phyloP scores from a whole-genome alignment of 2,888 invertebrate genomes.

The Gonocerus acuteangulatus region DNA sequence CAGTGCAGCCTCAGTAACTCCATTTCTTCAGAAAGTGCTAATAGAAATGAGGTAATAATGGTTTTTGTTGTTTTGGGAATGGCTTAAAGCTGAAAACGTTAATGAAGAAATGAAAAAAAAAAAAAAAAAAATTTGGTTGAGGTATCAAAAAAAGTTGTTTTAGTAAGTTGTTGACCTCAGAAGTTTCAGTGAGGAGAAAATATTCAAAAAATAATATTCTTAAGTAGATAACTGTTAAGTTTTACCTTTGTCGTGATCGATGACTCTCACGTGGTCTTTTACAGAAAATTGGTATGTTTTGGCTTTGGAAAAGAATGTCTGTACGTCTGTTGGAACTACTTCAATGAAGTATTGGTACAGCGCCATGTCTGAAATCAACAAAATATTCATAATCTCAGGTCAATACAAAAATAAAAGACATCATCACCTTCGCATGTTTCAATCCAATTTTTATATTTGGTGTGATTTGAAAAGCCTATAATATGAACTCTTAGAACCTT shows the following conservation, averaged over 20 bases:
- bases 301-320: conserved; percentile 61
- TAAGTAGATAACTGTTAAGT: not conserved
- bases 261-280: conserved; percentile 75
- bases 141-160: not conserved
- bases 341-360: conserved; percentile 90
- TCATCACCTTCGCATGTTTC: too few relatives aligned
- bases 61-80: too few relatives aligned
- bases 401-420: not conserved
- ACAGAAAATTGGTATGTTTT: conserved; percentile 91
- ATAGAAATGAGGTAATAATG: too few relatives aligned
- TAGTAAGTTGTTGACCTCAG: not conserved
- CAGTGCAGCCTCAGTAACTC: too few relatives aligned
- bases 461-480: too few relatives aligned
- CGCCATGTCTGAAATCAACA: conserved; percentile 55
- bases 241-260: conserved; percentile 48
- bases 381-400: too few relatives aligned
- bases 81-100: too few relatives aligned
- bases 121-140: too few relatives aligned
- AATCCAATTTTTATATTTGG: too few relatives aligned
- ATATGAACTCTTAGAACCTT: too few relatives aligned
- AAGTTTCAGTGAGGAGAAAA: not conserved
- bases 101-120: too few relatives aligned
- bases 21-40: too few relatives aligned
- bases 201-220: not conserved
- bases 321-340: conserved; percentile 92